Evolutionary conservation across 2,113 vertebrate genomes (phyloP), one percentile per base, ranked within the genome.

Genomic region (Anguilla rostrata): DNA sequence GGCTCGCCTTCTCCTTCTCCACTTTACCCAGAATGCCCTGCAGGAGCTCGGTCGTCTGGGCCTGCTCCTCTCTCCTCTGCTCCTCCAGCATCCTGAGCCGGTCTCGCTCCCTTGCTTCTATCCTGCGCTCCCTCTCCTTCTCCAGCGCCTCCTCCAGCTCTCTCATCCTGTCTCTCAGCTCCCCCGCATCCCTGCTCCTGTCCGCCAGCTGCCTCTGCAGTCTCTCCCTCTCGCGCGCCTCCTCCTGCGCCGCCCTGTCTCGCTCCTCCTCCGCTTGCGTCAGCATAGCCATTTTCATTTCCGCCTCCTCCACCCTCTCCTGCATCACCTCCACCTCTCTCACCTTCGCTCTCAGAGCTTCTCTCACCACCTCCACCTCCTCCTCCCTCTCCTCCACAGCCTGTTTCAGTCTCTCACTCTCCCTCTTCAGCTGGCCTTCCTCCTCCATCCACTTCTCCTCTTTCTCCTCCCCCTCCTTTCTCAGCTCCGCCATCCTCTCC

Each of bases 331-430:
- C 80, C 0, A 84, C 80, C 66, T 89, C 86, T 14, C 11, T 85
- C 83, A 89, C 90, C 57, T 86, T 86, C 84, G 87, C 63, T 5
- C 29, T 88, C 66, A 88, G n/a, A 60, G 82, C 84, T 66, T 87
- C 75, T 15, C 22, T 79, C 5, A 89, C 22, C 8, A 83, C 39
- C 83, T 90, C 83, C 39, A 85, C 26, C 18, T 83, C 40, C 39
- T 46, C 41, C 41, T 83, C 66, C 7, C 49, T 85, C 34, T 87
- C 84, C 43, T 81, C 78, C 6, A 82, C 87, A 0, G 3, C 79
- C 66, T 60, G 56, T 41, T 85, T 79, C 8, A 84, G 78, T 63
- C 15, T 83, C 56, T 84, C 82, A 16, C 71, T 22, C 87, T 86
- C 87, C 53, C 60, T 40, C 75, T 85, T 81, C 15, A 83, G 39